Conservation (phyloP, 2,113 vertebrate genomes). For the Chitala chitala region DNA sequence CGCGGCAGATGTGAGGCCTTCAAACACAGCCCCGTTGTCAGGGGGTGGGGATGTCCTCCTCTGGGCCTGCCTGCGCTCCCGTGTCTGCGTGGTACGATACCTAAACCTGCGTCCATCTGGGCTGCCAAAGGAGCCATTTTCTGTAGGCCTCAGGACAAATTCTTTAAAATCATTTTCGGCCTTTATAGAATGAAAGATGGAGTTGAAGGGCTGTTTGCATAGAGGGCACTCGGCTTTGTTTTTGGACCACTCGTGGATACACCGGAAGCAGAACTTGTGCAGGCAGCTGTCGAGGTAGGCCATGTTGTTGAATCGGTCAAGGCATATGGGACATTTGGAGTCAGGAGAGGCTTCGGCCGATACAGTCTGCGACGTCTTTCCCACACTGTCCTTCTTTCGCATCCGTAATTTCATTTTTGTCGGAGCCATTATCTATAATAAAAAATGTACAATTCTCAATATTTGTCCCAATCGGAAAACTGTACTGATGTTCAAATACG, state of each 20-base stretch:
- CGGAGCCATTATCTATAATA: conserved; percentile 68
- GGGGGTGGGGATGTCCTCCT: conserved; percentile 55
- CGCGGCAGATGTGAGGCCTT: conserved; percentile 41
- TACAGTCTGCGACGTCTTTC: conserved; percentile 51
- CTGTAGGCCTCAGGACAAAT: conserved; percentile 69
- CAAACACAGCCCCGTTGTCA: conserved; percentile 64
- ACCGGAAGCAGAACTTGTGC: conserved; percentile 92
- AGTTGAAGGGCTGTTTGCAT: conserved; percentile 90
- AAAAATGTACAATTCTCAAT: not conserved
- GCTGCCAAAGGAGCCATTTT: conserved; percentile 40
- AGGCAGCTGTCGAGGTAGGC: conserved; percentile 82
- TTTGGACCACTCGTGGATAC: conserved; percentile 94
- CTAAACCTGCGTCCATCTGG: not conserved
- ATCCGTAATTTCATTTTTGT: conserved; percentile 66
- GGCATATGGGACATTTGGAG: conserved; percentile 94
- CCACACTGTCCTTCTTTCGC: conserved; percentile 54
- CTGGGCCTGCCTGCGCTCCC: conserved; percentile 44
- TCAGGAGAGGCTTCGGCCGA: conserved; percentile 81
- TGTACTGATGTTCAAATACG: no score
- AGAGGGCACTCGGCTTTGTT: conserved; percentile 96
- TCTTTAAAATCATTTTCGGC: conserved; percentile 88
- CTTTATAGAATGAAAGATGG: conserved; percentile 87
- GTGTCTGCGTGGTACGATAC: conserved; percentile 33
- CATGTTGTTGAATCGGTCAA: conserved; percentile 88
- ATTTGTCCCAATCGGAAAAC: not conserved